These are phyloP conservation scores for Coenonympha glycerion DNA, from an alignment of 2,888 invertebrate species.

Conservation along the genomic window DNA sequence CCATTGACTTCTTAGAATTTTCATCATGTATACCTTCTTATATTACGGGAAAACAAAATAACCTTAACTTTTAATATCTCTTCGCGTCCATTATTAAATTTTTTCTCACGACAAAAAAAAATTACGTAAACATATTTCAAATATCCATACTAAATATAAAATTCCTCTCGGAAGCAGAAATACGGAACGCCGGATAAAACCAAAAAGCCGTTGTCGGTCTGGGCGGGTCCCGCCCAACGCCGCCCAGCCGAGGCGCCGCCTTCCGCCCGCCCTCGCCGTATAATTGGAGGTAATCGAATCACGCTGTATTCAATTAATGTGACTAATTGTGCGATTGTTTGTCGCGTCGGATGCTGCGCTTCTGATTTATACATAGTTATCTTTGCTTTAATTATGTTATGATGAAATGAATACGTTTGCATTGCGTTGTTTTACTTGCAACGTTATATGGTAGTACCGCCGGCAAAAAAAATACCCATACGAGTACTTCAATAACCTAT, in stretches of 20 bases:
- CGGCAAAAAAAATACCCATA: no score
- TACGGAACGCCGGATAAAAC: constrained; percentile 21
- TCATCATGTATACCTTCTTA: no score
- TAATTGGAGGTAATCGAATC: constrained; percentile 70
- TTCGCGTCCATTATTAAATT: no score
- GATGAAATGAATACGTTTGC: not conserved
- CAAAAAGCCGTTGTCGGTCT: constrained; percentile 36
- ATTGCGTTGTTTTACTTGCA: no score
- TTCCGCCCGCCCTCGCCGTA: constrained; percentile 50
- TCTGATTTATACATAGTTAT: constrained; percentile 5
- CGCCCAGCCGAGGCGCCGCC: constrained; percentile 59
- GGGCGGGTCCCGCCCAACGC: constrained; percentile 51
- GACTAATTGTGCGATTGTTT: constrained; percentile 59
- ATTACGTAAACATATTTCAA: constrained; percentile 23
- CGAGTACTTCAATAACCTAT: no score
- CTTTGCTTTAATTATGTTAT: not conserved
- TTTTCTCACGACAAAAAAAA: not conserved
- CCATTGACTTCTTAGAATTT: no score
- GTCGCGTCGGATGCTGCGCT: constrained; percentile 36
- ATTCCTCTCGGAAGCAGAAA: constrained; percentile 8
- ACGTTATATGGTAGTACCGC: no score
- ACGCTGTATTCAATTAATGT: constrained; percentile 62
- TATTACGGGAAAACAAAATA: no score
- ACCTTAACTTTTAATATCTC: no score
- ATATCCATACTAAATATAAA: constrained; percentile 6